A percentile compares a stretch with the other conserved stretches of the same genome.
These are phyloP conservation scores for Thereva unica DNA, from an alignment of 2,888 invertebrate species.

Conservation along the genomic window DNA sequence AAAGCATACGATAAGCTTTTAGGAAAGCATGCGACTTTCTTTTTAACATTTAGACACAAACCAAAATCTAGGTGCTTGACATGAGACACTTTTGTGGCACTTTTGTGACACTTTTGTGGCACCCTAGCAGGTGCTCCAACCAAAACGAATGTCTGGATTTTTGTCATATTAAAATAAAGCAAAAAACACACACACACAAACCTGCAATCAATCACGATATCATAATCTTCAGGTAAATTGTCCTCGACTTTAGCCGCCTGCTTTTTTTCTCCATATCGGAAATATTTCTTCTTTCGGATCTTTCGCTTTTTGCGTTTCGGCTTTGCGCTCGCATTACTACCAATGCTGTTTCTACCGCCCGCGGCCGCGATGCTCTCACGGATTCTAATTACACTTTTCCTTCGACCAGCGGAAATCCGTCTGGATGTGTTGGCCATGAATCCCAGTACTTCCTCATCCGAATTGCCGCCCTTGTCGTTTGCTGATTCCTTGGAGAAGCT, in stretches of 20 bases:
- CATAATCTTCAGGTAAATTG: conserved; percentile 48
- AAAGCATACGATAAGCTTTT: no score
- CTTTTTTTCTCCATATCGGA: conserved; percentile 7
- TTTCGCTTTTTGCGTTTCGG: neutral
- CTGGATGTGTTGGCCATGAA: neutral
- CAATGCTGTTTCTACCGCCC: no score
- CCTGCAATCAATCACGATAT: conserved; percentile 56
- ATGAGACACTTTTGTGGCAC: no score
- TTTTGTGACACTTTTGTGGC: no score
- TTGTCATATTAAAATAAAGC: neutral
- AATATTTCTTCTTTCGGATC: neutral
- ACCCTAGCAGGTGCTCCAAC: neutral
- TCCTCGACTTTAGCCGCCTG: neutral
- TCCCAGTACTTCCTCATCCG: neutral
- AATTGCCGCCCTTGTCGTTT: neutral
- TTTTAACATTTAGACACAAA: no score
- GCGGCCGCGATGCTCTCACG: no score
- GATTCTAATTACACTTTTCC: no score
- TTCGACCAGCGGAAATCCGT: neutral
- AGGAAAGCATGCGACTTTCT: no score
- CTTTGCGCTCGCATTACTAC: neutral
- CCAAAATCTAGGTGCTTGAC: no score
- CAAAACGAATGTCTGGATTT: neutral
- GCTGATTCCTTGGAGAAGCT: conserved; percentile 12
- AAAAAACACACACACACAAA: conserved; percentile 45